Conservation (phyloP, 2,113 vertebrate genomes). For the Chlamydotis undulata region DNA sequence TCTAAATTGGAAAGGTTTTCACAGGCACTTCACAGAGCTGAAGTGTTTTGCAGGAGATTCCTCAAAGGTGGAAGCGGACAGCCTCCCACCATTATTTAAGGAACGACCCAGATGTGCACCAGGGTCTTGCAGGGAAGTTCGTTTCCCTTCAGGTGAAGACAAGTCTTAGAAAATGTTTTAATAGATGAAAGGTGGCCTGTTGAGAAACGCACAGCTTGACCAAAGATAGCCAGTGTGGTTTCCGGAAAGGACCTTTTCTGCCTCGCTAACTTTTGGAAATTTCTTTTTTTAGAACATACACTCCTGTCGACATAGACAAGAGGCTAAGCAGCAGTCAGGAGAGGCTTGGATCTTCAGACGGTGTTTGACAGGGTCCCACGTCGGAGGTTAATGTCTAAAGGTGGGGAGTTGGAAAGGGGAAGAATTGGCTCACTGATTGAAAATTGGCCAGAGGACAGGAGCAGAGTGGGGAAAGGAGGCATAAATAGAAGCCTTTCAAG, state of each 20-base stretch:
- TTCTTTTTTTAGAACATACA: slow-evolving; percentile 66
- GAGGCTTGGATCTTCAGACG: slow-evolving; percentile 68
- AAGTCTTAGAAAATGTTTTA: slow-evolving; percentile 71
- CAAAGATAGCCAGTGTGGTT: slow-evolving; percentile 72
- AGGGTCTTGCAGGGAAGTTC: slow-evolving; percentile 71
- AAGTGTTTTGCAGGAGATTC: slow-evolving; percentile 70
- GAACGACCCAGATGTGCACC: slow-evolving; percentile 60
- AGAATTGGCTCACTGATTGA: slow-evolving; percentile 66
- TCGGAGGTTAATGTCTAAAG: slow-evolving; percentile 68
- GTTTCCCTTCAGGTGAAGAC: slow-evolving; percentile 74
- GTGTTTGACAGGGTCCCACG: slow-evolving; percentile 61
- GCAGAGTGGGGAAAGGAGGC: slow-evolving; percentile 65
- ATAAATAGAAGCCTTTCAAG: slow-evolving; percentile 69
- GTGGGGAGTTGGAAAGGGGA: slow-evolving; percentile 68
- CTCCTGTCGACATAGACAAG: slow-evolving; percentile 66
- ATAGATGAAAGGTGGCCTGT: slow-evolving; percentile 75
- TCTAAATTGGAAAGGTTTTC: slow-evolving; percentile 70
- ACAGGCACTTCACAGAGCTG: slow-evolving; percentile 70
- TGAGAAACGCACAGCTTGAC: slow-evolving; percentile 74
- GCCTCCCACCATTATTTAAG: slow-evolving; percentile 68
- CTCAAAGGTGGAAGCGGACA: slow-evolving; percentile 72
- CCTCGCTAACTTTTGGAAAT: slow-evolving; percentile 74
- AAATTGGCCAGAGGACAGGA: slow-evolving; percentile 70
- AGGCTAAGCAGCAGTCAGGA: slow-evolving; percentile 69
- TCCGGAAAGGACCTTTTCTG: slow-evolving; percentile 74